Conservation (phyloP, 2,888 invertebrate species). For the Cyaniris semiargus region DNA sequence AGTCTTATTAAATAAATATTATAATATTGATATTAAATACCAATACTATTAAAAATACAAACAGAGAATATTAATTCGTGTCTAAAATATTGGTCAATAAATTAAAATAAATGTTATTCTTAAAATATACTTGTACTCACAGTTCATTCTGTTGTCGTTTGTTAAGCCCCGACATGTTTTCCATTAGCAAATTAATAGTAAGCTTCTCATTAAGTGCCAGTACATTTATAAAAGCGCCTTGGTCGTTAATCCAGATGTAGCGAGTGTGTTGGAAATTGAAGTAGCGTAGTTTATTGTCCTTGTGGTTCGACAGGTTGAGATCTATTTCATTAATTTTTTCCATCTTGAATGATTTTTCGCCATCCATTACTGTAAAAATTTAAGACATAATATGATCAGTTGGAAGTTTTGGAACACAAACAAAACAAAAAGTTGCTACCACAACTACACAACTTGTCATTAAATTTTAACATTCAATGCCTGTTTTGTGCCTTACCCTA, state of each 20-base stretch:
- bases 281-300: slow-evolving; percentile 71
- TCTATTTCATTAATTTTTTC: slow-evolving; percentile 67
- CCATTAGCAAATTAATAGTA: slow-evolving; percentile 73
- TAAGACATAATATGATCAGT: not conserved
- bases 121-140: slow-evolving; percentile 62
- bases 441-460: not conserved
- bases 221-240: slow-evolving; percentile 71
- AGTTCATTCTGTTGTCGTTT: slow-evolving; percentile 79
- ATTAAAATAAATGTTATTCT: not conserved
- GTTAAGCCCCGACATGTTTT: slow-evolving; percentile 75
- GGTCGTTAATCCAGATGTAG: slow-evolving; percentile 78
- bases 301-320: slow-evolving; percentile 66
- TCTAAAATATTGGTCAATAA: not conserved
- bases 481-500: not conserved
- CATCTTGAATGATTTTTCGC: slow-evolving; percentile 67
- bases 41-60: too few relatives aligned
- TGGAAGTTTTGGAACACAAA: not conserved
- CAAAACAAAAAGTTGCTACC: not conserved
- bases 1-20: too few relatives aligned
- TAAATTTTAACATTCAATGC: not conserved
- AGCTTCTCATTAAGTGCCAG: slow-evolving; percentile 71
- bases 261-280: slow-evolving; percentile 80
- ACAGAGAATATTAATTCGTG: not conserved
- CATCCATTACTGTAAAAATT: slow-evolving; percentile 69
- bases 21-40: too few relatives aligned